Conservation (phyloP, 2,888 invertebrate genomes). For the Digitonthophagus gazella region DNA sequence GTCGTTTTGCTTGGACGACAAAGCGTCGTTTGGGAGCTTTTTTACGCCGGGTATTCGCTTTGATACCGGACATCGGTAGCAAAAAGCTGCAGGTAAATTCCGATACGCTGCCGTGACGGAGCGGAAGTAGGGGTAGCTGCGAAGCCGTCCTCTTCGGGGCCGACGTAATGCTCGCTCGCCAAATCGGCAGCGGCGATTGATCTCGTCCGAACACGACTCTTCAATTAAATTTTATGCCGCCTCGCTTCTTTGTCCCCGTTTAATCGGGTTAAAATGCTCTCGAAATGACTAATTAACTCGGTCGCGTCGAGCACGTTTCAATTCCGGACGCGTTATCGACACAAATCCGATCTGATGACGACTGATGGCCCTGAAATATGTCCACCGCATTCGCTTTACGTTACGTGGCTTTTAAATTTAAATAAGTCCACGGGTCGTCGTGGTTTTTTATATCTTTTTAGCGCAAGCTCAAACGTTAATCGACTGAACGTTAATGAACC, state of each 20-base stretch:
- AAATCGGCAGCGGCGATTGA: constrained; percentile 23
- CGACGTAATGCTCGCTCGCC: background rate
- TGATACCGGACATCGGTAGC: background rate
- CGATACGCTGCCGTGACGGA: background rate
- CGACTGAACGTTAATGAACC: background rate
- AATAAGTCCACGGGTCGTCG: background rate
- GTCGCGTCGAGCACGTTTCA: background rate
- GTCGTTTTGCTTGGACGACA: background rate
- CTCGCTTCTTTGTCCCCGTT: constrained; percentile 24
- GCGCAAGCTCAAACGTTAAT: background rate
- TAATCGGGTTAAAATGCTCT: constrained; percentile 26
- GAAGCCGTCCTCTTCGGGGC: background rate
- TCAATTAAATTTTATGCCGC: constrained; percentile 28
- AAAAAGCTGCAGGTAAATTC: constrained; percentile 5
- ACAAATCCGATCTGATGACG: background rate
- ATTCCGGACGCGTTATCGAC: background rate
- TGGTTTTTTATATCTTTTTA: too few relatives aligned
- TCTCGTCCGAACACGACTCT: constrained; percentile 27
- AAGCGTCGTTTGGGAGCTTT: background rate
- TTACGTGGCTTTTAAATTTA: background rate
- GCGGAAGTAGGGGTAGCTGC: background rate
- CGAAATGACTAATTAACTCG: constrained; percentile 23
- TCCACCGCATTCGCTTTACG: background rate
- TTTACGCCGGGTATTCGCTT: background rate
- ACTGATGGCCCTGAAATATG: background rate